Evolutionary conservation across 2,113 vertebrate genomes (phyloP), one percentile per base, ranked within the genome.

Genomic region (Romanogobio albipinnatus): DNA sequence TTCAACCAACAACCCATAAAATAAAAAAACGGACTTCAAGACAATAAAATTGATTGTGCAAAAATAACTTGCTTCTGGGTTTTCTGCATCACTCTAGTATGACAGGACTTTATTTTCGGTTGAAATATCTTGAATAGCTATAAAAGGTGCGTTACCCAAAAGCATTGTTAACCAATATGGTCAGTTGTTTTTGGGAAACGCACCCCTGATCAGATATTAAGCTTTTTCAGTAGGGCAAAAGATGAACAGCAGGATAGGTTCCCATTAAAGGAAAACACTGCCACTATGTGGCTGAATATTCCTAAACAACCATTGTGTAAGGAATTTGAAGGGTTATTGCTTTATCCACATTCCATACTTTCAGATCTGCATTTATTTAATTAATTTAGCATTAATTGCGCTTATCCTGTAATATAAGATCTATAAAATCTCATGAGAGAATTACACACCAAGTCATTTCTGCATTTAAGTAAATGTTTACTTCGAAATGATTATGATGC

Each of bases 281-380:
- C 93, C 93, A 90, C 89, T 92, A 73, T 90, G 91, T 94, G 94
- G 92, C 66, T 64, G 0, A 2, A 71, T 68, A 14, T 90, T 22
- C 74, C 47, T 66, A 83, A 47, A 24, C 10, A 74, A 53, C 15
- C 17, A 36, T 17, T 82, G 10, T n/a, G 17, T 9, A 22, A 39
- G 0, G 33, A 39, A 19, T 70, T 19, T 22, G 33, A 15, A 74
- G 6, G 13, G 4, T 51, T 15, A 49, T 19, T 10, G 8, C 15
- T 51, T 43, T 19, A 8, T 19, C 15, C 17, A 29, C 15, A 33
- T 76, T 76, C 47, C 47, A 5, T 53, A 26, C 15, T 53, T 33
- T 29, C 3, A 33, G 3, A 19, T 70, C 9, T 39, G 36, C 66
- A 70, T 68, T 66, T 4, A 9, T 9, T 43, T 22, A 71, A 51